Evolutionary conservation across 2,888 invertebrate genomes (phyloP).

Genomic region (Epinotia ramella): DNA sequence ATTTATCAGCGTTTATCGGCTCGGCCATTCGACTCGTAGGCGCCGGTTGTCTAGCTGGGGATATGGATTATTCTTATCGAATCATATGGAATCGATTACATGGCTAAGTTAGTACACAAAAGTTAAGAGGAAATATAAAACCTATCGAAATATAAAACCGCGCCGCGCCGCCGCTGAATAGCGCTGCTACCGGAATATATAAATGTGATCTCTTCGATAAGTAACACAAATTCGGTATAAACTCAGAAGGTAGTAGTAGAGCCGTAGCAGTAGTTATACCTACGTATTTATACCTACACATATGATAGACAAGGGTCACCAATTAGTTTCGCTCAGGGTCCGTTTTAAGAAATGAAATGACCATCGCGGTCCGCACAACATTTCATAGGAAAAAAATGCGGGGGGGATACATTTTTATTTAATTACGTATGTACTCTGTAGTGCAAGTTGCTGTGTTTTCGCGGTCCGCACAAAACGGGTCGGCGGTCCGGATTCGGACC

Average conservation of each 20-base stretch:
- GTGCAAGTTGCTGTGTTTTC: no score
- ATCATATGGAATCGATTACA: conserved; percentile 21
- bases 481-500: no score
- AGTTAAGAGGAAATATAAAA: background rate
- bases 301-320: background rate
- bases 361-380: no score
- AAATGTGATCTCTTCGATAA: conserved; percentile 11
- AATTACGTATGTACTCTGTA: no score
- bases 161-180: no score
- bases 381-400: no score
- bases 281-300: no score
- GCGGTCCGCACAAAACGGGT: no score
- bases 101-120: background rate
- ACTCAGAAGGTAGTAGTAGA: background rate
- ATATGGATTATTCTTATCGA: conserved; percentile 34
- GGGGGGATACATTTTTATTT: no score
- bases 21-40: conserved; percentile 63
- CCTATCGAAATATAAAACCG: background rate
- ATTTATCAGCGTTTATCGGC: conserved; percentile 58
- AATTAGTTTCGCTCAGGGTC: no score
- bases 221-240: background rate
- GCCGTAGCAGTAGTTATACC: no score
- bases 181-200: background rate
- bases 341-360: no score
- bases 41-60: conserved; percentile 60